Evolutionary conservation across 2,888 invertebrate genomes (phyloP).

Genomic region (Acanthococcus lagerstroemiae): DNA sequence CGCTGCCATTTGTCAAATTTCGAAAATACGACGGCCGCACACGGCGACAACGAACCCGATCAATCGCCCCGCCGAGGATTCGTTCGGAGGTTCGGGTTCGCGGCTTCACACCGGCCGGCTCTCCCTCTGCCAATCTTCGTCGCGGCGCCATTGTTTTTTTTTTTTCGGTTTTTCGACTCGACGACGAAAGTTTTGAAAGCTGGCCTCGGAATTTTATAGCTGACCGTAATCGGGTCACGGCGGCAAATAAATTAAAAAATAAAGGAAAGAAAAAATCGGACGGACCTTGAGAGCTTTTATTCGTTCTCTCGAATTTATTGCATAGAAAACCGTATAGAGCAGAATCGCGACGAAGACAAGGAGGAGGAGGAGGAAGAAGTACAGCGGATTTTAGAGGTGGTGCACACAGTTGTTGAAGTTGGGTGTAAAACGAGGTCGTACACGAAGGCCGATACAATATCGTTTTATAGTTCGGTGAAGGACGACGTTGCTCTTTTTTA

Average conservation of each 20-base stretch:
- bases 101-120: too few species aligned
- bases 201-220: too few species aligned
- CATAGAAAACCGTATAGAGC: slow-evolving; percentile 2
- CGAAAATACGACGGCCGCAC: too few species aligned
- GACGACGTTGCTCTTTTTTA: slow-evolving; percentile 20
- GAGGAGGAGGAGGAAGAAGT: neutral
- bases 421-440: slow-evolving; percentile 26
- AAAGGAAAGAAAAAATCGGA: slow-evolving; percentile 1
- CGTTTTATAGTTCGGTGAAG: slow-evolving; percentile 27
- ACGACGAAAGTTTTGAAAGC: too few species aligned
- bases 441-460: slow-evolving; percentile 24
- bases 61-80: too few species aligned
- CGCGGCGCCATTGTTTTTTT: too few species aligned
- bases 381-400: slow-evolving; percentile 1
- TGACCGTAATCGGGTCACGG: slow-evolving; percentile 11
- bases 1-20: too few species aligned
- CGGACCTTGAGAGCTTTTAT: slow-evolving; percentile 22
- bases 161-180: too few species aligned
- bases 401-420: slow-evolving; percentile 10
- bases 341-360: neutral
- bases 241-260: neutral
- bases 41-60: too few species aligned
- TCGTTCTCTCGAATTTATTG: slow-evolving; percentile 2
- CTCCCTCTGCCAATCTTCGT: too few species aligned
- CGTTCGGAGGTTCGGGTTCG: too few species aligned